Evolutionary conservation across 2,888 invertebrate species (phyloP).

Genomic region (Rhingia rostrata): DNA sequence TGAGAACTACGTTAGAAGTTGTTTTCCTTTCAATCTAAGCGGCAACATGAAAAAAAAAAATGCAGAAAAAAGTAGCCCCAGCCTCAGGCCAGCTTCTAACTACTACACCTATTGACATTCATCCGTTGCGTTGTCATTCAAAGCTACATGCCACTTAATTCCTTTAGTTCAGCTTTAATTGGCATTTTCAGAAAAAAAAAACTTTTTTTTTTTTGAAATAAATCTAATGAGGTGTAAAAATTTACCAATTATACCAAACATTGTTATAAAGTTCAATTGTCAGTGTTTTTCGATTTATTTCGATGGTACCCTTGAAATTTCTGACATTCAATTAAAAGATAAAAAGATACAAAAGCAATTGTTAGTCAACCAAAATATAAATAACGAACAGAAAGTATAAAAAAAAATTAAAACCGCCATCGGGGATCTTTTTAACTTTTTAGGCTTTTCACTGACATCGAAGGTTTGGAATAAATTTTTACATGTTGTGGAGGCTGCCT

Average conservation of each 20-base stretch:
- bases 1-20: slow-evolving; percentile 3
- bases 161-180: slow-evolving; percentile 40
- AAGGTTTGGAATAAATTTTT: background rate
- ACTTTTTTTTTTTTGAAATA: background rate
- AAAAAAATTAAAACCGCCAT: slow-evolving; percentile 11
- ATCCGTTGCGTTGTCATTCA: slow-evolving; percentile 44
- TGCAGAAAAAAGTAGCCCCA: too few relatives aligned
- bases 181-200: slow-evolving; percentile 9
- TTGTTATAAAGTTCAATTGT: slow-evolving; percentile 8
- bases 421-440: background rate
- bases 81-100: background rate
- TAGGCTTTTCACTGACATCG: background rate
- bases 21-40: too few relatives aligned
- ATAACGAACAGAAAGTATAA: background rate
- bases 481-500: background rate
- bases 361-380: slow-evolving; percentile 17
- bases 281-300: background rate
- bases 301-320: slow-evolving; percentile 33
- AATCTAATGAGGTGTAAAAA: slow-evolving; percentile 58
- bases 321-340: slow-evolving; percentile 34
- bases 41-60: too few relatives aligned
- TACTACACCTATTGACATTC: slow-evolving; percentile 34
- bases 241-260: slow-evolving; percentile 41
- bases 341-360: slow-evolving; percentile 29
- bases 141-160: slow-evolving; percentile 53